A percentile compares a stretch with the other conserved stretches of the same genome.
Evolutionary conservation across 2,797 vertebrate species (phyloP).

Genomic region (Lutjanus campechanus): DNA sequence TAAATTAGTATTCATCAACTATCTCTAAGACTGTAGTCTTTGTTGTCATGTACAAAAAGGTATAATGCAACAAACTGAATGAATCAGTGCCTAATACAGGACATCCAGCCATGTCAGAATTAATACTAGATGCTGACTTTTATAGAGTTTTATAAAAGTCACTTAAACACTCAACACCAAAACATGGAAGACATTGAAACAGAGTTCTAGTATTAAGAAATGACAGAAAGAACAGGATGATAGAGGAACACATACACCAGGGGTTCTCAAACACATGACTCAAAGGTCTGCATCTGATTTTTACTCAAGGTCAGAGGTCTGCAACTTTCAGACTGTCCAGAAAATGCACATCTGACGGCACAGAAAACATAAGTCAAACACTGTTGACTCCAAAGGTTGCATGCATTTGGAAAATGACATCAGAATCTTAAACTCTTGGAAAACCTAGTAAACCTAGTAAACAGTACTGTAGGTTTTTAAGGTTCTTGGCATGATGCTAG

Average conservation of each 20-base stretch:
- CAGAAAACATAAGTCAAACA: background rate
- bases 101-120: background rate
- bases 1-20: background rate
- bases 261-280: no score
- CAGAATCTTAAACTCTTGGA: background rate
- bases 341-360: background rate
- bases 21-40: background rate
- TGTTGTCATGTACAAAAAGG: background rate
- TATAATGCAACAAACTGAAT: background rate
- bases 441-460: background rate
- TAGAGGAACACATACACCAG: background rate
- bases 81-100: background rate
- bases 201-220: background rate
- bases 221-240: background rate
- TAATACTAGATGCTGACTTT: background rate
- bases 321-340: no score
- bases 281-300: no score
- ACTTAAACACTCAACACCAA: background rate
- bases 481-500: background rate
- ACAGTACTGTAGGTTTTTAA: background rate
- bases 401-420: background rate
- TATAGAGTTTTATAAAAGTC: background rate
- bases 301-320: no score
- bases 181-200: constrained; percentile 4
- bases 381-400: background rate